Percentiles rank a stretch among this genome's conserved stretches.
phyloP scores from a whole-genome alignment of 2,113 vertebrate species.

The Coracopsis vasa region DNA sequence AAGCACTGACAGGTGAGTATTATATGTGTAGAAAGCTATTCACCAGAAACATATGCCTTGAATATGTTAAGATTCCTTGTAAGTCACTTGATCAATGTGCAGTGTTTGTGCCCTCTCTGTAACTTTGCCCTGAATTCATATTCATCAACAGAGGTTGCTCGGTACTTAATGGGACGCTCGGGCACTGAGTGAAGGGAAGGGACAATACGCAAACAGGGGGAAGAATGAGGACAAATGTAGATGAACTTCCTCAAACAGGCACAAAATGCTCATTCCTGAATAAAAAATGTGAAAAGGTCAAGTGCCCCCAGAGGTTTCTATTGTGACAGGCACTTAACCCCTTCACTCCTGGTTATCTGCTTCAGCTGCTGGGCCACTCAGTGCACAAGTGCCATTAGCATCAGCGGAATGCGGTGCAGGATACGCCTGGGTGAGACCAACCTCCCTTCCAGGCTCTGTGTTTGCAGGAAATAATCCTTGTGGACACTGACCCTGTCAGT shows the following conservation, averaged over 20 bases:
- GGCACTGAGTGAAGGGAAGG: constrained; percentile 34
- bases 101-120: constrained; percentile 24
- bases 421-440: neutral
- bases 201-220: constrained; percentile 48
- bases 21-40: constrained; percentile 17
- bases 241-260: constrained; percentile 60
- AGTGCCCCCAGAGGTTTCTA: constrained; percentile 68
- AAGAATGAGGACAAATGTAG: constrained; percentile 63
- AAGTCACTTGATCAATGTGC: constrained; percentile 38
- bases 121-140: constrained; percentile 59
- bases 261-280: constrained; percentile 66
- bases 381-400: constrained; percentile 51
- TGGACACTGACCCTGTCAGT: constrained; percentile 42
- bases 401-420: neutral
- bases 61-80: constrained; percentile 21
- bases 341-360: constrained; percentile 68
- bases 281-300: constrained; percentile 70
- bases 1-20: constrained; percentile 40
- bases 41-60: constrained; percentile 33
- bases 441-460: neutral
- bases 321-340: constrained; percentile 74
- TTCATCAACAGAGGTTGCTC: constrained; percentile 53
- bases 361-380: constrained; percentile 56
- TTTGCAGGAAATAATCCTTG: constrained; percentile 42
- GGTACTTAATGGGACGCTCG: constrained; percentile 31